Evolutionary conservation across 2,888 invertebrate species (phyloP), one percentile per base, ranked within the genome.

Genomic region (Heliconius sara): DNA sequence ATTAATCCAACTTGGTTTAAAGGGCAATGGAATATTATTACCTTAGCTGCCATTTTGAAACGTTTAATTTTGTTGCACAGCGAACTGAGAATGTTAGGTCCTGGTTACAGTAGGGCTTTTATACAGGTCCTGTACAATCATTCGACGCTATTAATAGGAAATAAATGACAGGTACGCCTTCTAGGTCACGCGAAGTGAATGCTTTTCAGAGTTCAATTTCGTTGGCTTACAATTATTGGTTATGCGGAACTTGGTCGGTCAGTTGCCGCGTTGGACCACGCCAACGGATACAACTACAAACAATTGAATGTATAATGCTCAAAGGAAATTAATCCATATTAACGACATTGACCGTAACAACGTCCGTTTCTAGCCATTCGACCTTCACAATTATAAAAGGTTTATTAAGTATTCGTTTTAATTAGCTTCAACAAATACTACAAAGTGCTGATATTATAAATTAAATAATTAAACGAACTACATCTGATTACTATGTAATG

Each of bases 1-100:
- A 34, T 73, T 1, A 72, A 16, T 77, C 5, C 30, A 63, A 72
- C 30, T 75, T 65, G 39, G 52, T 66, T 78, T 80, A 77, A 83
- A 79, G 74, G 74, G 63, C 68, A 78, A 76, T 76, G 81, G 65
- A 76, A 30, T 27, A 66, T 67, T 81, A 81, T 84, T 91, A 95
- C 95, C 95, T 95, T 95, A 91, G 94, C 92, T 91, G 94, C 93
- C 95, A 95, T 95, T 94, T 92, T 88, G 90, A 89, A 88, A 89
- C 89, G 91, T 91, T 89, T 90, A 89, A 87, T 89, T 90, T 90
- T 84, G 87, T 89, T 91, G 90, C 89, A 94, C 92, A 91, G 91
- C 91, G 85, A 88, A 91, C 92, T 92, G 92, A 88, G 93, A 95
- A 93, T 95, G 94, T 89, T 91, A 88, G 88, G 88, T 90, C 89